Evolutionary conservation across 2,113 vertebrate species (phyloP).

Genomic region (Eonycteris spelaea): DNA sequence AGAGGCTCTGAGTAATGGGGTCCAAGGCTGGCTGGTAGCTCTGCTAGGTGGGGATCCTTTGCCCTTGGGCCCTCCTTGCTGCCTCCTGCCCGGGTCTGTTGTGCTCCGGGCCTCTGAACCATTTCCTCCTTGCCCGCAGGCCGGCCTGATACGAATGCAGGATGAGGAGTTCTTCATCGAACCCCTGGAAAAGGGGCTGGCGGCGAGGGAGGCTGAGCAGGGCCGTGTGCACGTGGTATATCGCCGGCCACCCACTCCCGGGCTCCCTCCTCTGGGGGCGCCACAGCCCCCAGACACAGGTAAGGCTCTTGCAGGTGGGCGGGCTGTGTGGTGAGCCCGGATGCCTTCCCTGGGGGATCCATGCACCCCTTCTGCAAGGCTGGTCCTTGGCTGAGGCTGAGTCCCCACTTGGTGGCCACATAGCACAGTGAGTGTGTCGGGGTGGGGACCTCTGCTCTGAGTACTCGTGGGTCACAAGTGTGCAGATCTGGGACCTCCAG

Average conservation of each 20-base stretch:
- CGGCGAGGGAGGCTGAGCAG: slow-evolving; percentile 81
- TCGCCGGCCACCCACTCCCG: slow-evolving; percentile 90
- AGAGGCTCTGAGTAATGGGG: not conserved
- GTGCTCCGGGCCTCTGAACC: slow-evolving; percentile 49
- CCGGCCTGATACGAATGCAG: slow-evolving; percentile 96
- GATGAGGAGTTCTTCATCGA: slow-evolving; percentile 99
- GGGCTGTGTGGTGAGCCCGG: not conserved
- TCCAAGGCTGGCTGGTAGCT: not conserved
- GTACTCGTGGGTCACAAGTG: not conserved
- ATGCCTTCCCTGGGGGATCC: not conserved
- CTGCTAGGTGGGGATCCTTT: not conserved
- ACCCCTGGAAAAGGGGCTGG: slow-evolving; percentile 89
- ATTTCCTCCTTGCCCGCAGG: slow-evolving; percentile 84
- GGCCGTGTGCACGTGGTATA: slow-evolving; percentile 94
- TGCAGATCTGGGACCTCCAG: not conserved
- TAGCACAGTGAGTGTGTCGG: too few species aligned
- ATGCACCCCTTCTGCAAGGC: not conserved
- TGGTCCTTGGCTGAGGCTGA: not conserved
- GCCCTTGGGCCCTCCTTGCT: not conserved
- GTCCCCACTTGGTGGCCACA: not conserved
- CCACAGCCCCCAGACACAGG: slow-evolving; percentile 86
- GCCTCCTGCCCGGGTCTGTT: not conserved
- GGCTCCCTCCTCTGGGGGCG: slow-evolving; percentile 64
- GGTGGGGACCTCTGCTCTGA: not conserved
- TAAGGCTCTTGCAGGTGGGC: slow-evolving; percentile 78